Conservation (phyloP, 37 sponge, comb jelly and placozoan genomes). For the Aplysina aerophoba region DNA sequence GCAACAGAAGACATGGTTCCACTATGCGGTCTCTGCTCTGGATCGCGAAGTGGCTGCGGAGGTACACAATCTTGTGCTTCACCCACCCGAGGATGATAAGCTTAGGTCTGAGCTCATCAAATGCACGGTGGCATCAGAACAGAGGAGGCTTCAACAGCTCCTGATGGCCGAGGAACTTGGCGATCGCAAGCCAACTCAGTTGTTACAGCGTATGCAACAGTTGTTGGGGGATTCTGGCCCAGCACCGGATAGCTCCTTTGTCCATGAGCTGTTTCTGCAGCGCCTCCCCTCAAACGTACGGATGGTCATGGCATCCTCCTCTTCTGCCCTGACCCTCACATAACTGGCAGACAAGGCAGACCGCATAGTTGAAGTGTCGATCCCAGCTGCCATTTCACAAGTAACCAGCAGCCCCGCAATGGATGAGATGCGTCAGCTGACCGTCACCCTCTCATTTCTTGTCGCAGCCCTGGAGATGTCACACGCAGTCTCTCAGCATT, state of each 20-base stretch:
- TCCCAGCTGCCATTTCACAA: background rate
- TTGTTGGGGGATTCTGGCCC: conserved; percentile 11
- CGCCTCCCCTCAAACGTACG: conserved; percentile 9
- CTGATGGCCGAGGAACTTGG: background rate
- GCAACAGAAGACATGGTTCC: conserved; percentile 43
- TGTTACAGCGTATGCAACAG: conserved; percentile 19
- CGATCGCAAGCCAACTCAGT: background rate
- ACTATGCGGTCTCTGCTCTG: conserved; percentile 49
- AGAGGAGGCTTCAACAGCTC: background rate
- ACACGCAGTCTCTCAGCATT: background rate
- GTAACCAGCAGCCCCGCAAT: background rate
- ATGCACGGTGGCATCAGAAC: background rate
- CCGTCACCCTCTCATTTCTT: background rate
- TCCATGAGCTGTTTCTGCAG: conserved; percentile 4
- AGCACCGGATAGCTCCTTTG: background rate
- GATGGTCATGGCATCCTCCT: background rate
- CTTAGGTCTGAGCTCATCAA: background rate
- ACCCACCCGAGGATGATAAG: background rate
- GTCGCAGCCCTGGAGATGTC: background rate
- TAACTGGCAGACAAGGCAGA: conserved; percentile 2
- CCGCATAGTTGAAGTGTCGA: background rate
- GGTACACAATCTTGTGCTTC: background rate
- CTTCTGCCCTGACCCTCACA: background rate
- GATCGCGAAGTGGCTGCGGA: background rate
- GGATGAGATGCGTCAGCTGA: conserved; percentile 1